These are phyloP conservation scores for Peribatodes rhomboidaria DNA, from an alignment of 2,888 invertebrate species.

Conservation along the genomic window DNA sequence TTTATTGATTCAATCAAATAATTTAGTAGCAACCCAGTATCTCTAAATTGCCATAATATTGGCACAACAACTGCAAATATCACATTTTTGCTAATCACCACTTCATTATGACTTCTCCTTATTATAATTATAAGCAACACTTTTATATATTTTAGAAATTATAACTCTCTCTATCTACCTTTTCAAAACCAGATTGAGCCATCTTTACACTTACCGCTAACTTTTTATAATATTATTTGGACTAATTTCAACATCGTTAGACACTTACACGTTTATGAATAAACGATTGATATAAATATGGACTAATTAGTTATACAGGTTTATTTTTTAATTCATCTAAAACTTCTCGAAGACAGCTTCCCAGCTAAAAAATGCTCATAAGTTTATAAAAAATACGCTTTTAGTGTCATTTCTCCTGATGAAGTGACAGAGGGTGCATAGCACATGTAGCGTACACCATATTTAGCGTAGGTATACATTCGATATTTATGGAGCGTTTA, in stretches of 20 bases:
- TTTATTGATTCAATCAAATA: neutral
- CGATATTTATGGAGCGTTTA: too few relatives aligned
- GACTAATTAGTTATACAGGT: too few relatives aligned
- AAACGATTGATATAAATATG: too few relatives aligned
- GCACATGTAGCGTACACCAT: too few relatives aligned
- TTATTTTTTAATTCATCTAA: too few relatives aligned
- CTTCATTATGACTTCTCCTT: neutral
- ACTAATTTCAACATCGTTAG: neutral
- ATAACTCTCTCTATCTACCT: neutral
- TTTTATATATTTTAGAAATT: neutral
- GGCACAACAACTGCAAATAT: conserved; percentile 23
- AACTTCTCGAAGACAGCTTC: too few relatives aligned
- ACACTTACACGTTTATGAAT: too few relatives aligned
- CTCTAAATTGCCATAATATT: conserved; percentile 11
- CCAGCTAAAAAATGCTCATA: too few relatives aligned
- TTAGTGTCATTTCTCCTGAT: too few relatives aligned
- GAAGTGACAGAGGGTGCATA: too few relatives aligned
- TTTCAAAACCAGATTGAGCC: neutral
- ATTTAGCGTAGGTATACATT: too few relatives aligned
- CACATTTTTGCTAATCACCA: conserved; percentile 13
- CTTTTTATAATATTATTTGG: neutral
- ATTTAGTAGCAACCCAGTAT: neutral
- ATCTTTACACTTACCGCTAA: neutral
- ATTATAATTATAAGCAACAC: neutral
- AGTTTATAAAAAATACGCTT: too few relatives aligned